A percentile compares a stretch with the other conserved stretches of the same genome.
Conservation (phyloP, 1,140 invertebrate species). For the Potamilus streckersoni region DNA sequence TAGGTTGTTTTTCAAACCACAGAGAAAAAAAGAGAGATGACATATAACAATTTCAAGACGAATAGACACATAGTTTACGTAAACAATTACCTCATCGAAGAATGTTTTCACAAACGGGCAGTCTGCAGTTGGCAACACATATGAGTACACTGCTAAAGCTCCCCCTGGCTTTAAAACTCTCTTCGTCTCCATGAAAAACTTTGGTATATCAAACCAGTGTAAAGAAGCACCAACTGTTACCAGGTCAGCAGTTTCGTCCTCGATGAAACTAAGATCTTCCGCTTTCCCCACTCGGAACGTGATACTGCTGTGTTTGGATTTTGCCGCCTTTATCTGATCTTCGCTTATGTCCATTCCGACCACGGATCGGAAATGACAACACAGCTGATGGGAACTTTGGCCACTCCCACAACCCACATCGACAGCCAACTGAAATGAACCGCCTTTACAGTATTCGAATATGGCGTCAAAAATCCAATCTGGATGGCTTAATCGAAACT, state of each 20-base stretch:
- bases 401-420: constrained; percentile 72
- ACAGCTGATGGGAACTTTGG: constrained; percentile 67
- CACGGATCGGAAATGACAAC: constrained; percentile 60
- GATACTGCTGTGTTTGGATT: constrained; percentile 13
- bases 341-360: constrained; percentile 34
- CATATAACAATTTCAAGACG: too few relatives aligned
- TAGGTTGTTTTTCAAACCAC: too few relatives aligned
- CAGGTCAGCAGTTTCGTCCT: constrained; percentile 61
- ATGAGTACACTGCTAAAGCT: constrained; percentile 60
- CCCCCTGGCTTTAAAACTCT: constrained; percentile 65
- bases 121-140: too few relatives aligned
- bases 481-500: too few relatives aligned
- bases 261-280: constrained; percentile 54
- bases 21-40: too few relatives aligned
- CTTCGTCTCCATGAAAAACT: constrained; percentile 67
- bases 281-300: constrained; percentile 57
- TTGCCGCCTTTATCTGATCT: constrained; percentile 17
- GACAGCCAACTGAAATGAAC: constrained; percentile 36
- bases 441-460: too few relatives aligned
- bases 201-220: constrained; percentile 70
- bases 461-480: too few relatives aligned
- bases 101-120: too few relatives aligned
- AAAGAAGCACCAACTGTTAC: constrained; percentile 62
- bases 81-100: too few relatives aligned
- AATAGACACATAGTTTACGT: too few relatives aligned